These are phyloP conservation scores for Pammene aurita DNA, from an alignment of 2,888 invertebrate species.

Conservation along the genomic window DNA sequence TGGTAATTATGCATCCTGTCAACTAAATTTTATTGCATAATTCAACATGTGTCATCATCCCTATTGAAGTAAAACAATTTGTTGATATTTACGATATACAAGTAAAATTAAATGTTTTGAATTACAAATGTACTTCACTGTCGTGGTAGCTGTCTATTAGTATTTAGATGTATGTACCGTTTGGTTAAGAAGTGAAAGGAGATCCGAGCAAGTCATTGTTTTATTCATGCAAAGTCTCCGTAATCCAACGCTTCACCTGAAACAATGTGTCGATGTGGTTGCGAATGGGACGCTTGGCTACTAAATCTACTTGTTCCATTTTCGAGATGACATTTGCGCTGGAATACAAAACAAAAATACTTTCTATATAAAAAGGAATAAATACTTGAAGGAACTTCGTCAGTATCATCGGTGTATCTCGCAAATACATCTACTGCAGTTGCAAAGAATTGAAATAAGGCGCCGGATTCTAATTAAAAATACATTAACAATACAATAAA, in stretches of 20 bases:
- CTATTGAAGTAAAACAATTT: too few relatives aligned
- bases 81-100: too few relatives aligned
- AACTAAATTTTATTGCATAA: too few relatives aligned
- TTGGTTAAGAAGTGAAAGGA: constrained; percentile 7
- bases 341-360: constrained; percentile 1
- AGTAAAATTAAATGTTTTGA: too few relatives aligned
- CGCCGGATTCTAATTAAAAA: background rate
- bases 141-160: too few relatives aligned
- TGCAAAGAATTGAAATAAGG: background rate
- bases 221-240: constrained; percentile 31
- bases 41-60: too few relatives aligned
- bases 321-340: constrained; percentile 18
- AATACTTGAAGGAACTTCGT: background rate
- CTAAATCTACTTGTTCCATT: constrained; percentile 32
- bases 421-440: background rate
- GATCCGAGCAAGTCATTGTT: constrained; percentile 11
- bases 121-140: too few relatives aligned
- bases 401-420: background rate
- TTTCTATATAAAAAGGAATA: background rate
- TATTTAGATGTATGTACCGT: too few relatives aligned
- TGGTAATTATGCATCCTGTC: too few relatives aligned
- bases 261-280: constrained; percentile 21
- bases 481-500: too few relatives aligned
- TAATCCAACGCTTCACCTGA: constrained; percentile 15
- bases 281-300: constrained; percentile 24